Evolutionary conservation across 2,797 vertebrate genomes (phyloP).

Genomic region (Poecilia velifera): DNA sequence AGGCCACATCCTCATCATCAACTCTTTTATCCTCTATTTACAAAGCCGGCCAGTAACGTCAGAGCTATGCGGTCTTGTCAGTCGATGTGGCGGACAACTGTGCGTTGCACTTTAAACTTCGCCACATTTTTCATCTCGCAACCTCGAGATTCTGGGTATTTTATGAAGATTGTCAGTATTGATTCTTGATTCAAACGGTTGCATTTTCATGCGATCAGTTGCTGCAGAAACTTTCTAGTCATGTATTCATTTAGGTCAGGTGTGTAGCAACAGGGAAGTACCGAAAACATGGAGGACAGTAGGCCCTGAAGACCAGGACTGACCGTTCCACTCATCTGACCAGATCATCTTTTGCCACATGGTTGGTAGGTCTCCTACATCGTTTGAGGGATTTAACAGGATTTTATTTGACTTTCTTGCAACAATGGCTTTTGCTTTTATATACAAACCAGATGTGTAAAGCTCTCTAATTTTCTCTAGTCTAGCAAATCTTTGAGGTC

Average conservation of each 20-base stretch:
- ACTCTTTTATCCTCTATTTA: constrained; percentile 72
- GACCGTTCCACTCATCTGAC: neutral
- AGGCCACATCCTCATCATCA: constrained; percentile 60
- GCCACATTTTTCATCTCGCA: neutral
- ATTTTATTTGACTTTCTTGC: neutral
- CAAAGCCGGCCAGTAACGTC: constrained; percentile 58
- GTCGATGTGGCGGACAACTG: neutral
- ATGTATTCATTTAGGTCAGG: neutral
- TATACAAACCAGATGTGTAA: neutral
- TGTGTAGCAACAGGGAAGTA: neutral
- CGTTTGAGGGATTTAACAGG: neutral
- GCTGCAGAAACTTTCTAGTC: neutral
- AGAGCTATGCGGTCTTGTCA: constrained; percentile 36
- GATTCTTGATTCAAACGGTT: neutral
- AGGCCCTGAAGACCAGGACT: neutral
- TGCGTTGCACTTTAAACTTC: neutral
- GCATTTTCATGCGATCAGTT: neutral
- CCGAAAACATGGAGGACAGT: neutral
- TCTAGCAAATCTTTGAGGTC: neutral
- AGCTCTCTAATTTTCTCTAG: neutral
- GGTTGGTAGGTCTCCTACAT: neutral
- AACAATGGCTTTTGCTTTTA: neutral
- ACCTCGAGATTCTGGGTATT: neutral
- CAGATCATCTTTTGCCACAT: neutral
- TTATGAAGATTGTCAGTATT: neutral